A percentile compares a stretch with the other conserved stretches of the same genome.
Conservation (phyloP, 2,797 vertebrate species). For the Acanthis flammea region DNA sequence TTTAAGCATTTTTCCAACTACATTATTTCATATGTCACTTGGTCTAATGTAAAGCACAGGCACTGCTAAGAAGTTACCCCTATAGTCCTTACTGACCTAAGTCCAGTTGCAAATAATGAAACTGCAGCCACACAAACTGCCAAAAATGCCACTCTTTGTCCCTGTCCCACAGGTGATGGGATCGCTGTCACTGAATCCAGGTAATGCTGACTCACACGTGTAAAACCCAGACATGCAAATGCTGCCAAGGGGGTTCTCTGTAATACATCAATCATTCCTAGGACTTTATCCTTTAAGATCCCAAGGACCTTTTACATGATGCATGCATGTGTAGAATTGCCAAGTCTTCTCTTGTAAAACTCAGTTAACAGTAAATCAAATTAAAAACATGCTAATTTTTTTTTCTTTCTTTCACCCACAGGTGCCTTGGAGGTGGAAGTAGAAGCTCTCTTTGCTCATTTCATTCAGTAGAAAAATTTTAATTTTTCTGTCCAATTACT, state of each 20-base stretch:
- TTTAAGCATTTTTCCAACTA: background rate
- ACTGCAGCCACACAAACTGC: background rate
- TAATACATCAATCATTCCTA: background rate
- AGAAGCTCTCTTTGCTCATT: background rate
- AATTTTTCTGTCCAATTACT: background rate
- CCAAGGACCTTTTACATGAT: background rate
- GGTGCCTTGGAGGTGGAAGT: background rate
- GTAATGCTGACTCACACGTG: fast-evolving
- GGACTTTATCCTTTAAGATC: background rate
- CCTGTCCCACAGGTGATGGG: background rate
- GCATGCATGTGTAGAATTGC: background rate
- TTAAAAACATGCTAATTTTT: background rate
- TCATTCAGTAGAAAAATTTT: background rate
- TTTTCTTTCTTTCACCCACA: constrained; percentile 14
- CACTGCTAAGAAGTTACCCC: background rate
- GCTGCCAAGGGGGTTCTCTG: background rate
- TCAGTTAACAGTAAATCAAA: background rate
- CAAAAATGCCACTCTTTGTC: background rate
- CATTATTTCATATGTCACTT: background rate
- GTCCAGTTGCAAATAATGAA: fast-evolving
- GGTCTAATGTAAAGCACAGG: background rate
- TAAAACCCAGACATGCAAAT: background rate
- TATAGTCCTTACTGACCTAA: background rate
- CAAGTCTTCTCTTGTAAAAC: background rate
- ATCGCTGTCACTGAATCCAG: background rate